Base-by-base conservation (phyloP, 2,888 invertebrate genomes). In the Amblyjoppa proteus region DNA sequence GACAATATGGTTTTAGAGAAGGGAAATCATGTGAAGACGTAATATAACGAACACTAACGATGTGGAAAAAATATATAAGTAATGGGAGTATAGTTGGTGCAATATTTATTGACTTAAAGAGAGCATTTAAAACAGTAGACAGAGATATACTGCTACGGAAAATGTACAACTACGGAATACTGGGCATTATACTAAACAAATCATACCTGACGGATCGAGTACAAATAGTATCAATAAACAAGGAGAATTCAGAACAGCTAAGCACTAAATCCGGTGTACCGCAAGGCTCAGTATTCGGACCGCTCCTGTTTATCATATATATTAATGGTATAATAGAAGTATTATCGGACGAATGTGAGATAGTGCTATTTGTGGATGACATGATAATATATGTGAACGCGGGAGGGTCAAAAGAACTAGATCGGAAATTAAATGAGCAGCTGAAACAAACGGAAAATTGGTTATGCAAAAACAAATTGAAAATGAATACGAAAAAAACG, bases 71-170 rank as follows among this genome's bases (percentile, higher is more conserved):
- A 13, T 31, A 41, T 0, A 73, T 84, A 11, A 80, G 76, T 45
- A 74, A 85, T 9, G 66, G 83, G 16, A 79, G 79, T 58, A 34
- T 84, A 9, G 56, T 86, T 11, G 81, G 83, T 9, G 82, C 79
- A 41, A 68, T 87, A 5, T 86, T 86, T 45, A 75, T 86, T 28
- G 85, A 87, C 6, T 51, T 87, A 7, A 84, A 83, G 31, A 28
- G 85, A 71, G 87, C 85, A 13, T 87, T 87, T 51, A 84, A 64
- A 31, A 84, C 84, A 0, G 58, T 86, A 0, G 68, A 81, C 28
- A 73, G 81, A 20, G n/a, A 78, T 25, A 56, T 38, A 66, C n/a
- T 85, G 25, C 0, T 83, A 49, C 28, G 45, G 20, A 84, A 87
- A 61, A 9, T 87, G 20, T 0, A 20, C 0, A 13, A 70, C 11